Base-by-base conservation (phyloP, 2,797 vertebrate genomes). In the Cottoperca gobio region DNA sequence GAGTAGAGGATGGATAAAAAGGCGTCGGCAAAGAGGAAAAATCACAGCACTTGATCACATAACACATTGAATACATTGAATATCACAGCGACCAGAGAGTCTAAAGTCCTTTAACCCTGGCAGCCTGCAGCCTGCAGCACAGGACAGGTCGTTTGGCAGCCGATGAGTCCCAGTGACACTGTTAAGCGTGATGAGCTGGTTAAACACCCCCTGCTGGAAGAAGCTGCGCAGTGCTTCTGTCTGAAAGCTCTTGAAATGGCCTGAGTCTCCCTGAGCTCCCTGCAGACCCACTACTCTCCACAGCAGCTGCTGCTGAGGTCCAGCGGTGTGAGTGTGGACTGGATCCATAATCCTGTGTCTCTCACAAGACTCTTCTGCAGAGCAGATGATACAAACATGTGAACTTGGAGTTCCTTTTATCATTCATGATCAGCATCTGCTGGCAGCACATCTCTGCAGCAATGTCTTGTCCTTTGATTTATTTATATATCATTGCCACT, bases 121-220 rank as follows among this genome's bases (percentile, higher is more conserved):
- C 72, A 59, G 33, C 64, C 61, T 43, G 26, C 72, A 59, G 33
- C 64, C 61, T 43, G 45, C 66, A 72, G 70, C 9, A 1, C 24
- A 62, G 35, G 40, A 43, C 80, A 33, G 84, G 70, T 76, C 81
- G 57, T 53, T 73, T 78, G 73, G 79, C 79, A 71, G 75, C 40
- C 5, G 3, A 40, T 11, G 76, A 76, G 49, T 85, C 78, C 83
- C 79, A 24, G 65, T 10, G 11, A 70, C 70, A 17, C 48, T 40
- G 24, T 64, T 54, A 21, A 53, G 62, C 6, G 1, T 49, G 79
- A 76, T 70, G 50, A 81, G 83, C 75, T 79, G 68, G 65, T 86
- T 72, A 86, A 81, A 76, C 81, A 21, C 82, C 83, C 83, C 82
- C 85, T 86, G 76, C 81, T 89, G 87, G 87, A 79, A 35, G 40